Evolutionary conservation across 35 echinoderm and acorn worm species (phyloP).

Genomic region (Apostichopus japonicus): DNA sequence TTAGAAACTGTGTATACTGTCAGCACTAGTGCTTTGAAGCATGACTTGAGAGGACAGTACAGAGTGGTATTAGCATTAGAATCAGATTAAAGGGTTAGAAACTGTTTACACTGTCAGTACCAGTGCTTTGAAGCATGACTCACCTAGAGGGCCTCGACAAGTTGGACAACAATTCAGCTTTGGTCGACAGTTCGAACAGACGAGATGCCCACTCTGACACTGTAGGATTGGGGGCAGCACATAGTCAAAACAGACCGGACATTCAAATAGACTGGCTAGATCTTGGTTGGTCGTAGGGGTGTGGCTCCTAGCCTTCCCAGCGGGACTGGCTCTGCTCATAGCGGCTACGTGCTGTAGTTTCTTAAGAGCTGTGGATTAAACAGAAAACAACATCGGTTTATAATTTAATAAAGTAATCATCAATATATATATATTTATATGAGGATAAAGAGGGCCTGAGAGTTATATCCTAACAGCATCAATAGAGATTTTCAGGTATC

Average conservation of each 20-base stretch:
- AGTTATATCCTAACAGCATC: no score
- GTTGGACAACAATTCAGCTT: constrained; percentile 98
- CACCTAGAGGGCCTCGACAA: constrained; percentile 94
- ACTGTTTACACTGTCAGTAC: no score
- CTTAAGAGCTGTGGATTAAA: constrained; percentile 51
- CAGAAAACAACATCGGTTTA: not conserved
- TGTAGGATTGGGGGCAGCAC: constrained; percentile 96
- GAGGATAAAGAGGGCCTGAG: no score
- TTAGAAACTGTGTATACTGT: no score
- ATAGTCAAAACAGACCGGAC: constrained; percentile 99
- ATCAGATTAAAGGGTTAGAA: no score
- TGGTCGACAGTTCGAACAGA: constrained; percentile 93
- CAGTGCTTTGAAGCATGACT: not conserved
- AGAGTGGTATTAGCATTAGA: no score
- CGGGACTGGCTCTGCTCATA: constrained; percentile 89
- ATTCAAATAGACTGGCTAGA: constrained; percentile 96
- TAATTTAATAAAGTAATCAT: no score
- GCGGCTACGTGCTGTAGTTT: constrained; percentile 76
- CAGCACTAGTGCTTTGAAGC: no score
- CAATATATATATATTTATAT: no score
- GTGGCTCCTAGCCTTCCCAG: constrained; percentile 92
- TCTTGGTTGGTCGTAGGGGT: constrained; percentile 98
- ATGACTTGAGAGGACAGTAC: no score
- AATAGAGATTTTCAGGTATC: no score
- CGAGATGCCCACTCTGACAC: constrained; percentile 97